These are phyloP conservation scores for Heliconius cydno DNA, from an alignment of 2,888 invertebrate genomes.

Conservation along the genomic window DNA sequence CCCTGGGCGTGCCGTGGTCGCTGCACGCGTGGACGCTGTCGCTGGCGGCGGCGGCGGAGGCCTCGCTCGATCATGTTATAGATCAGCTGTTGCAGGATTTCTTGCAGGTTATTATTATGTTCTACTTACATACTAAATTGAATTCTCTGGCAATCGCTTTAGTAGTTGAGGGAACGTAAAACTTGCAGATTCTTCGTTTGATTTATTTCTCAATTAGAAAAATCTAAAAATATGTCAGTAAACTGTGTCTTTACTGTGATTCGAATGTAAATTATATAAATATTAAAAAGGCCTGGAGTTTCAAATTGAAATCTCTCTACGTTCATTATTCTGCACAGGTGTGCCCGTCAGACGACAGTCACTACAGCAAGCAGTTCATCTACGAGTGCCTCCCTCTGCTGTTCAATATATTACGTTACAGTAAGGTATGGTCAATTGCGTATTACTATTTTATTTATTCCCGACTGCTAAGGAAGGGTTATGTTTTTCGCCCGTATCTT, in stretches of 20 bases:
- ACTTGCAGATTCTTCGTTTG: too few species aligned
- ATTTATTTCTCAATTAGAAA: too few species aligned
- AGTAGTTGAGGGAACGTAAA: too few species aligned
- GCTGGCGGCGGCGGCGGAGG: constrained; percentile 92
- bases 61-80: constrained; percentile 91
- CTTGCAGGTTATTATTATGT: constrained; percentile 81
- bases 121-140: not conserved
- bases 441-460: too few species aligned
- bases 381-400: constrained; percentile 94
- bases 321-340: constrained; percentile 71
- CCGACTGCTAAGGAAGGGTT: too few species aligned
- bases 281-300: too few species aligned
- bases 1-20: constrained; percentile 95
- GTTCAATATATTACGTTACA: constrained; percentile 94
- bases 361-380: constrained; percentile 93
- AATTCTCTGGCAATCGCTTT: too few species aligned
- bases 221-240: too few species aligned
- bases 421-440: constrained; percentile 85
- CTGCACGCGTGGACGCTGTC: constrained; percentile 96
- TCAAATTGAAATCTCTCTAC: too few species aligned
- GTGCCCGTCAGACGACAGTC: constrained; percentile 90
- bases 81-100: constrained; percentile 95
- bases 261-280: too few species aligned
- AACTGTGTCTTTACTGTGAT: too few species aligned
- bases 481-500: too few species aligned